phyloP scores from a whole-genome alignment of 2,888 invertebrate species.

The Acronicta alni region DNA sequence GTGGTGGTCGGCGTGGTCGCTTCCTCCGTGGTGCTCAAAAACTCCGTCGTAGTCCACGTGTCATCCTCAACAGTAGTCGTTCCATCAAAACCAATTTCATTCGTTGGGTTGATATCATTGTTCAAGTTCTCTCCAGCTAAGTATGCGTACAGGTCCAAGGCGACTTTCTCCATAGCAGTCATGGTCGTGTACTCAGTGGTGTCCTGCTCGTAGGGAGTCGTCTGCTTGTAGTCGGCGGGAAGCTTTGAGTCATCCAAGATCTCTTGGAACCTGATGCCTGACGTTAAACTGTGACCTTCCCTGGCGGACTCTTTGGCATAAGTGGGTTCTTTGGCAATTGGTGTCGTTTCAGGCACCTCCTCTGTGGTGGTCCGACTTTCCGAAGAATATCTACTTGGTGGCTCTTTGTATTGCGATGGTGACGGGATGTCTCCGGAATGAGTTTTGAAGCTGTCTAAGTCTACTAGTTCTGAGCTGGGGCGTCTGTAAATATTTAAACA shows the following conservation, averaged over 20 bases:
- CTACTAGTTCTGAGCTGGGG: conserved; percentile 94
- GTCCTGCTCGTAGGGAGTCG: conserved; percentile 81
- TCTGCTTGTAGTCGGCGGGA: conserved; percentile 79
- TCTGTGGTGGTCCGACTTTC: conserved; percentile 85
- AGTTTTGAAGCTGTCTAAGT: conserved; percentile 95
- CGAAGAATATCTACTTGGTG: conserved; percentile 81
- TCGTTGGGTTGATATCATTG: conserved; percentile 86
- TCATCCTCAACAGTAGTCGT: conserved; percentile 79
- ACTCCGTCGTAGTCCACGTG: conserved; percentile 83
- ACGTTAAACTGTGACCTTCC: conserved; percentile 81
- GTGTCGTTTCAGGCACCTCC: conserved; percentile 86
- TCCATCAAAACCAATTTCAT: conserved; percentile 73
- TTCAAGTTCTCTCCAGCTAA: conserved; percentile 91
- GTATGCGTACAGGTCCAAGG: conserved; percentile 94
- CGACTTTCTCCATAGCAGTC: conserved; percentile 94
- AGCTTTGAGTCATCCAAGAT: conserved; percentile 82
- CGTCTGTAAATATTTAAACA: conserved; percentile 83
- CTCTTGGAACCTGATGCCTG: conserved; percentile 79
- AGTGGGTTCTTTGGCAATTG: conserved; percentile 69
- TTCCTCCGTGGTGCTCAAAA: conserved; percentile 82
- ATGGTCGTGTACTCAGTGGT: conserved; percentile 91
- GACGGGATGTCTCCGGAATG: conserved; percentile 89
- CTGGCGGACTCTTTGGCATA: conserved; percentile 75
- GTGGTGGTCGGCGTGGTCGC: conserved; percentile 88
- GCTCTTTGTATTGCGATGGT: conserved; percentile 87